Evolutionary conservation across 2,113 vertebrate species (phyloP).

Genomic region (Solea senegalensis): DNA sequence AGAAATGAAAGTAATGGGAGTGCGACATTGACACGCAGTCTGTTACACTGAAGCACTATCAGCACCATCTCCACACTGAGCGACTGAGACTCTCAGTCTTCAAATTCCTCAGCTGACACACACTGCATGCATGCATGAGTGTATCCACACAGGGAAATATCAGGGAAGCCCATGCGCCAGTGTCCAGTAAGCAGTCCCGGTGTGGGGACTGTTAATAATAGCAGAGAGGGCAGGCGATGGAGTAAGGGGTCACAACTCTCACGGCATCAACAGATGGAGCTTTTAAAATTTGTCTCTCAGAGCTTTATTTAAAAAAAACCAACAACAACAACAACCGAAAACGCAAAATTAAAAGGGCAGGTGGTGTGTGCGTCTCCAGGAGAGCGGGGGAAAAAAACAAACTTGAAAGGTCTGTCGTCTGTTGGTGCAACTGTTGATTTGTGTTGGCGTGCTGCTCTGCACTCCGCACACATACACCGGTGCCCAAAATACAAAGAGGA

Average conservation of each 20-base stretch:
- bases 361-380: background rate
- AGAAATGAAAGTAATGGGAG: slow-evolving; percentile 13
- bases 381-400: background rate
- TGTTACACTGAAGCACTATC: slow-evolving; percentile 10
- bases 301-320: slow-evolving; percentile 63
- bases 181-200: slow-evolving; percentile 21
- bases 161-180: slow-evolving; percentile 57
- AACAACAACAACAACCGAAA: slow-evolving; percentile 21
- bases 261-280: slow-evolving; percentile 52
- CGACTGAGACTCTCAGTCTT: background rate
- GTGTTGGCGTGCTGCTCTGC: slow-evolving; percentile 6
- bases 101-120: background rate
- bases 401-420: slow-evolving; percentile 31
- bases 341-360: slow-evolving; percentile 28
- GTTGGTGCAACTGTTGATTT: slow-evolving; percentile 57
- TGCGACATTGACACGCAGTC: background rate
- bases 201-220: slow-evolving; percentile 56
- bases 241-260: slow-evolving; percentile 31
- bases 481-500: slow-evolving; percentile 62
- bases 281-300: slow-evolving; percentile 53
- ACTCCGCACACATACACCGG: slow-evolving; percentile 8
- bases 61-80: slow-evolving; percentile 13
- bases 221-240: slow-evolving; percentile 43
- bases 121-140: slow-evolving; percentile 19
- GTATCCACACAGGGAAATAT: slow-evolving; percentile 39